Base-by-base conservation (phyloP, 2,888 invertebrate species). In the Tyria jacobaeae region DNA sequence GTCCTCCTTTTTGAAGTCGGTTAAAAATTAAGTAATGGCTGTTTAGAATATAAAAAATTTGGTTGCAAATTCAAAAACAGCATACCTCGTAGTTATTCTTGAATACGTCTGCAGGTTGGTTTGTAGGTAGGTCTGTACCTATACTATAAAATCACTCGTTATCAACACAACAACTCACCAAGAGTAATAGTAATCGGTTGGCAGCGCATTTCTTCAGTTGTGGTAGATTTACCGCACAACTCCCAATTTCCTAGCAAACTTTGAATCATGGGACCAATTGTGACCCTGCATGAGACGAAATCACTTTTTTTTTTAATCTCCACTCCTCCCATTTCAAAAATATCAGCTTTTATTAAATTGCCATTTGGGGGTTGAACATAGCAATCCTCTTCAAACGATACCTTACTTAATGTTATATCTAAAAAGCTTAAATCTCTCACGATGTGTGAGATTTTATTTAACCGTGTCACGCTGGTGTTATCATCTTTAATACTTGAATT, bases 251-350 rank as follows among this genome's bases (percentile, higher is more conserved):
- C 80, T 10, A 76, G 27, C 17, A 79, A 41, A 7, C 34, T 53
- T 34, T 24, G 54, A 35, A 37, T 44, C 66, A 78, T 72, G 0
- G 80, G 78, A 9, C 78, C 76, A 44, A 80, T 49, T 0, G 71
- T 70, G 14, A 80, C 69, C 62, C 80, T 68, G 57, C 80, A 80
- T 0, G 79, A 73, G 0, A 79, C 80, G 31, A 56, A 79, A n/a
- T 68, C 41, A 49, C 72, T 76, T 17, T 54, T 64, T 0, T 1
- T 9, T 47, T 68, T 66, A 24, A 66, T 44, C 1, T 0, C 15
- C 1, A 76, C 75, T 37, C 53, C 62, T 3, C 52, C 52, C 25
- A 58, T 44, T 5, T 4, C 2, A 9, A 55, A 27, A 3, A 2
- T 4, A 34, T 50, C 48, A n/a, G 12, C 48, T 25, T 7, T 5